These are phyloP conservation scores for Oenanthe melanoleuca DNA, from an alignment of 2,113 vertebrate genomes.

Conservation along the genomic window DNA sequence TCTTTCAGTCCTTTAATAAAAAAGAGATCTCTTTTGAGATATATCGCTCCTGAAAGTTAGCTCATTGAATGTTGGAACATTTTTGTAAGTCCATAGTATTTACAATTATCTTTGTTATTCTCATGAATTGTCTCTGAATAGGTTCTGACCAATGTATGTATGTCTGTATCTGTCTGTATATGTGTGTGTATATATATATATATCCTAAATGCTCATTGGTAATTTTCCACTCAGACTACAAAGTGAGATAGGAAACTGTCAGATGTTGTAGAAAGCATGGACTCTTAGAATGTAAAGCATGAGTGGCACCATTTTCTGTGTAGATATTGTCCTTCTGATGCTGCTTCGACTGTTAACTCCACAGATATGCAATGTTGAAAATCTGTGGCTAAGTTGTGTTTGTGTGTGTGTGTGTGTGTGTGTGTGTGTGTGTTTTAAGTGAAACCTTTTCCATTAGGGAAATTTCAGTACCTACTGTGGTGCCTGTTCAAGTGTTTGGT, in stretches of 20 bases:
- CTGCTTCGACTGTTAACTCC: background rate
- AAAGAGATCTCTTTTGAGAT: background rate
- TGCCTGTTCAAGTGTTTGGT: background rate
- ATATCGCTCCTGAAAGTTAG: background rate
- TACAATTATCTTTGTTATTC: background rate
- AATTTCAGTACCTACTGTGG: background rate
- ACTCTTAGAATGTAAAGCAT: background rate
- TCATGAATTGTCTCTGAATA: background rate
- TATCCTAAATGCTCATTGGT: background rate
- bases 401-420: background rate
- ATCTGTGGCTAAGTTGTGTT: background rate
- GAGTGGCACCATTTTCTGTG: background rate
- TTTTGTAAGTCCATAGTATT: background rate
- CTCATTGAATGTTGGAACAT: background rate
- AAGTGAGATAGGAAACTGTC: background rate
- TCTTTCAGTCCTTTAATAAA: background rate
- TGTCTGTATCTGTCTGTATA: too few species aligned
- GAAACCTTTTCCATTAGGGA: background rate
- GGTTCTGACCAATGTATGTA: background rate
- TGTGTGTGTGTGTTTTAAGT: background rate
- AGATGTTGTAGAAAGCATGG: background rate
- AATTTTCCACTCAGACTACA: background rate
- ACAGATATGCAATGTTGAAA: background rate
- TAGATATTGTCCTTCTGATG: background rate
- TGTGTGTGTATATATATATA: rapidly evolving